phyloP scores from a whole-genome alignment of 2,888 invertebrate species.

The Chloromyia formosa region DNA sequence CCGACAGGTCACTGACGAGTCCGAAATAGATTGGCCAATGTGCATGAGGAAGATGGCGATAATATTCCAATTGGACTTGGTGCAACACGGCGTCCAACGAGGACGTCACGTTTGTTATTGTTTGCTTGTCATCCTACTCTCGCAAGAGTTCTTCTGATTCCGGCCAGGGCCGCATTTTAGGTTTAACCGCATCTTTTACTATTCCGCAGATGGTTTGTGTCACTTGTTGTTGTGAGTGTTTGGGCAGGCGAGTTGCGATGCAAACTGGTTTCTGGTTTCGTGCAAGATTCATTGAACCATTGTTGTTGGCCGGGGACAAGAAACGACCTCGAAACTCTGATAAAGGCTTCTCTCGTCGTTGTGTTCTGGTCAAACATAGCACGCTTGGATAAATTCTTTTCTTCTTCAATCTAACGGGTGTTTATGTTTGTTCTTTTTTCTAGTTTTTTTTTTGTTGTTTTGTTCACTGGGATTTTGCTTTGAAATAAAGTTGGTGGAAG shows the following conservation, averaged over 20 bases:
- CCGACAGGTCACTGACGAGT: neutral
- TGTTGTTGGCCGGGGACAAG: slow-evolving; percentile 10
- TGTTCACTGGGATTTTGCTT: neutral
- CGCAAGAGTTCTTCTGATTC: neutral
- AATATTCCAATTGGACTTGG: slow-evolving; percentile 17
- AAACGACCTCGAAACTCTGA: slow-evolving; percentile 8
- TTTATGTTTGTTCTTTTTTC: slow-evolving; percentile 10
- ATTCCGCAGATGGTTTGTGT: neutral
- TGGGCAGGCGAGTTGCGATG: neutral
- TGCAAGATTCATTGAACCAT: slow-evolving; percentile 25
- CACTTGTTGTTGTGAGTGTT: no score
- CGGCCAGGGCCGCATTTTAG: slow-evolving; percentile 17
- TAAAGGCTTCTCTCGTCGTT: neutral
- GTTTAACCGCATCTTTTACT: neutral
- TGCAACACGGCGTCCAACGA: slow-evolving; percentile 6
- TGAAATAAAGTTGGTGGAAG: no score
- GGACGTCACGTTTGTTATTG: neutral
- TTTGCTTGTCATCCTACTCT: neutral
- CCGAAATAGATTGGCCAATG: neutral
- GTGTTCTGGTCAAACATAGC: slow-evolving; percentile 6
- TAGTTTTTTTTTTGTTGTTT: neutral
- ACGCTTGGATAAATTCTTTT: slow-evolving; percentile 27
- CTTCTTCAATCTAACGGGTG: slow-evolving; percentile 25
- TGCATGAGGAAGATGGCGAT: neutral
- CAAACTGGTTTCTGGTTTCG: neutral